Base-by-base conservation (phyloP, 2,888 invertebrate genomes). In the Platycnemis pennipes region DNA sequence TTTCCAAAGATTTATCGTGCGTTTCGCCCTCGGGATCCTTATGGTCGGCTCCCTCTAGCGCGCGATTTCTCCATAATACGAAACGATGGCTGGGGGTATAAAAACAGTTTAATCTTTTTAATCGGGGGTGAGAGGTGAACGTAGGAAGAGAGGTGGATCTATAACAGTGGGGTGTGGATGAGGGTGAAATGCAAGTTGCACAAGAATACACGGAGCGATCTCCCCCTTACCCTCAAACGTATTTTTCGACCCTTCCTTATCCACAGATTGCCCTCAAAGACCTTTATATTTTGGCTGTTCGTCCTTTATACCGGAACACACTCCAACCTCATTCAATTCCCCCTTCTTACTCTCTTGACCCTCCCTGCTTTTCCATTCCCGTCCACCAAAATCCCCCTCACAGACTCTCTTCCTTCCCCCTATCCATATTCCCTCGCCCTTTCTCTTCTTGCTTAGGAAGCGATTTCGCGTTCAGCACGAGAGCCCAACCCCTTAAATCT, bases 381-480 rank as follows among this genome's bases (percentile, higher is more conserved):
- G n/a, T 49, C 19, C 49, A n/a, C n/a, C n/a, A n/a, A n/a, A n/a
- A n/a, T n/a, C n/a, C n/a, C n/a, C n/a, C n/a, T n/a, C n/a, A n/a
- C n/a, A n/a, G n/a, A n/a, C n/a, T n/a, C 22, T 85, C n/a, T 85
- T 42, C 11, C 37, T 46, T 49, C 88, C 88, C 49, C 49, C 46
- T n/a, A 88, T n/a, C 88, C 49, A 31, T 49, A 45, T 88, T 46
- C 88, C 46, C 49, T 31, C 88, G 31, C 22, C 45, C 88, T 49
- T 46, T 31, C 88, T 46, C 26, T 45, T 45, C 45, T 11, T 49
- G 49, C 49, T 46, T 88, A 46, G 88, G 88, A 88, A 88, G 88
- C 88, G 16, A 88, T 88, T 88, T 49, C 16, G 31, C n/a, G 49
- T 88, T 88, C 88, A 31, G 88, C 49, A n/a, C 2, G 49, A 88